phyloP scores from a whole-genome alignment of 2,113 vertebrate genomes.

The Serinus canaria region DNA sequence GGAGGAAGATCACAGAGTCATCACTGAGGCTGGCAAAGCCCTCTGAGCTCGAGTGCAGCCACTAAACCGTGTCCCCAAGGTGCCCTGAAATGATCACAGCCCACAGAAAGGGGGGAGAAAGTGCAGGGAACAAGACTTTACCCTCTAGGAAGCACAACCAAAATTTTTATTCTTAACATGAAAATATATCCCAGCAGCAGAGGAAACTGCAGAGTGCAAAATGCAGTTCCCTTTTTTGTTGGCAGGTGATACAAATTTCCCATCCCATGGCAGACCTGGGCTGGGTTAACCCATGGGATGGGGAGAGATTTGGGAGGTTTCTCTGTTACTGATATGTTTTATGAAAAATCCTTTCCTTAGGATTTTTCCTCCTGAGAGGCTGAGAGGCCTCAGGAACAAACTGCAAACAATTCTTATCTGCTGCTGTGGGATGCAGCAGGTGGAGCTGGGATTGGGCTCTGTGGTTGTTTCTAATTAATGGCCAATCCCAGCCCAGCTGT shows the following conservation, averaged over 20 bases:
- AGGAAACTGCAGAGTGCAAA: background rate
- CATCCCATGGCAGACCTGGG: background rate
- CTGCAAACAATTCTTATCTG: too few species aligned
- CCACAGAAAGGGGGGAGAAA: background rate
- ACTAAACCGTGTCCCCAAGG: accelerated
- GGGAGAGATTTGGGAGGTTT: background rate
- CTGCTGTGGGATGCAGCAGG: too few species aligned
- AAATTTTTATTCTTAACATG: background rate
- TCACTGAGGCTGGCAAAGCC: background rate
- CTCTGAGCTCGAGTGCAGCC: background rate
- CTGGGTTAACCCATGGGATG: background rate
- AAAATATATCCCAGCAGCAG: background rate
- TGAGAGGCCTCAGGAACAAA: too few species aligned
- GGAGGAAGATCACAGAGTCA: background rate
- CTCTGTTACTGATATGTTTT: too few species aligned
- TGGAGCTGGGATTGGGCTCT: too few species aligned
- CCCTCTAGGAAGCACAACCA: background rate
- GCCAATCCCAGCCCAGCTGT: too few species aligned
- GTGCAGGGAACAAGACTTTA: background rate
- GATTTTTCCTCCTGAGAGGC: too few species aligned
- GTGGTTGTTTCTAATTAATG: too few species aligned
- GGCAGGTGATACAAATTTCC: background rate
- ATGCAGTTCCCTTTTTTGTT: background rate
- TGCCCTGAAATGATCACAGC: background rate
- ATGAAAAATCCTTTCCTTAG: too few species aligned